A percentile compares a stretch with the other conserved stretches of the same genome.
These are phyloP conservation scores for Galaxea fascicularis DNA, from an alignment of 92 coral and sea anemone genomes.

Conservation along the genomic window DNA sequence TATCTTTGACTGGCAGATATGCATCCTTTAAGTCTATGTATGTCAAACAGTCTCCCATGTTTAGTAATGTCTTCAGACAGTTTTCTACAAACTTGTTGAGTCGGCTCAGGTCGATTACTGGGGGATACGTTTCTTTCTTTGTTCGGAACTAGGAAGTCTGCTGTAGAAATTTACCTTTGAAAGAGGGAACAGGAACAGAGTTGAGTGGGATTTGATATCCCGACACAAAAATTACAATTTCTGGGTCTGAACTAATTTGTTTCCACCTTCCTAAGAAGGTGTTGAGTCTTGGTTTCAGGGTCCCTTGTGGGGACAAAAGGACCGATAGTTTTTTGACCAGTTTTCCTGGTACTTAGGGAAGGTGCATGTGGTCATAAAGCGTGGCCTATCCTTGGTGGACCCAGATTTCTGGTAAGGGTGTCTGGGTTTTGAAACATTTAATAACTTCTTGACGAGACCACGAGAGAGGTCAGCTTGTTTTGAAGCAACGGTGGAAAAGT, in stretches of 20 bases:
- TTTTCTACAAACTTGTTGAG: background rate
- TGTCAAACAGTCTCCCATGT: background rate
- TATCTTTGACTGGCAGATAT: too few species aligned
- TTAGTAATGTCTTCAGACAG: too few species aligned
- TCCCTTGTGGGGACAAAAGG: background rate
- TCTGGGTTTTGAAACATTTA: too few species aligned
- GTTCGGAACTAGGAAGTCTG: background rate
- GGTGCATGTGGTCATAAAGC: too few species aligned
- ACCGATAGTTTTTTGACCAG: slow-evolving; percentile 8
- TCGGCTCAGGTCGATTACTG: background rate
- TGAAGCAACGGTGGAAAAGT: slow-evolving; percentile 32
- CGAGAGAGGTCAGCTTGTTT: background rate
- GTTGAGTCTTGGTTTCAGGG: slow-evolving; percentile 29
- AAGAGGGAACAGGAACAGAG: slow-evolving; percentile 7
- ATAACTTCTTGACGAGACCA: too few species aligned
- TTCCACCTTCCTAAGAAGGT: background rate
- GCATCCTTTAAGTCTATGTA: background rate
- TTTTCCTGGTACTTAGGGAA: slow-evolving; percentile 24
- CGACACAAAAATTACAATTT: slow-evolving; percentile 17
- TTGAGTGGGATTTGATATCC: slow-evolving; percentile 28
- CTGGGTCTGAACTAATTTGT: slow-evolving; percentile 1
- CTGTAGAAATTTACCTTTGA: slow-evolving; percentile 11
- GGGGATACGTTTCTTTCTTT: background rate
- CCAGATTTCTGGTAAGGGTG: too few species aligned
- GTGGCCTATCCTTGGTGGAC: too few species aligned